These are phyloP conservation scores for Acronicta psi DNA, from an alignment of 2,888 invertebrate genomes.

Conservation along the genomic window DNA sequence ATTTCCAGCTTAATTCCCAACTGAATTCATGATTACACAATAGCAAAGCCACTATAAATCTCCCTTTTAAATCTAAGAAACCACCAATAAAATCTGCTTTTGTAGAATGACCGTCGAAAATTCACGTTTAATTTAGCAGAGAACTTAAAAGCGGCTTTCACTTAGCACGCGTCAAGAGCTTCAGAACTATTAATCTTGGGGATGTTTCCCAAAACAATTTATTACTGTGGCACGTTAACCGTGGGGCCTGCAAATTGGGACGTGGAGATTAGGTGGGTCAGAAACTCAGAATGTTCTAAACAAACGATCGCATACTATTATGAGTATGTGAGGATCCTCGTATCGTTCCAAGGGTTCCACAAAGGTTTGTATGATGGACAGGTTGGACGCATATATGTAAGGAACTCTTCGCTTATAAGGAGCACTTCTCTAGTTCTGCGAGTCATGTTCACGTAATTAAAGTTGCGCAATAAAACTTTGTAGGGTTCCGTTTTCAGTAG, in stretches of 20 bases:
- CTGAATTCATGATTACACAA: slow-evolving; percentile 24
- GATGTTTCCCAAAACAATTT: slow-evolving; percentile 84
- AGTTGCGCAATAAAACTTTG: slow-evolving; percentile 67
- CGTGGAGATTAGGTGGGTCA: slow-evolving; percentile 76
- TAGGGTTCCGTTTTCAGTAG: slow-evolving; percentile 46
- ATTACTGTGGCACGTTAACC: slow-evolving; percentile 75
- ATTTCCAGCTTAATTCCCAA: slow-evolving; percentile 10
- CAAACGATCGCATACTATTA: slow-evolving; percentile 68
- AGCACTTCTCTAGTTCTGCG: slow-evolving; percentile 36
- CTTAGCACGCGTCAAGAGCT: slow-evolving; percentile 77
- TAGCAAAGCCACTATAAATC: slow-evolving; percentile 36
- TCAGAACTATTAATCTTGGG: slow-evolving; percentile 83
- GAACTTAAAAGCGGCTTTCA: slow-evolving; percentile 74
- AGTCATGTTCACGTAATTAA: slow-evolving; percentile 80
- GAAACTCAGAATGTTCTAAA: slow-evolving; percentile 68
- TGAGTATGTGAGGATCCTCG: slow-evolving; percentile 48
- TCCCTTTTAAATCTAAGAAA: no score
- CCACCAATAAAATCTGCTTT: slow-evolving; percentile 47
- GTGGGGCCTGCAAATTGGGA: slow-evolving; percentile 74
- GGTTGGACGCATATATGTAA: slow-evolving; percentile 46
- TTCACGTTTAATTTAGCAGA: slow-evolving; percentile 67
- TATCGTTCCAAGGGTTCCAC: slow-evolving; percentile 56
- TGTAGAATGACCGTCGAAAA: slow-evolving; percentile 57
- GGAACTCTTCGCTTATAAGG: slow-evolving; percentile 40
- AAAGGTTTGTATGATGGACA: slow-evolving; percentile 59